Percentiles rank a stretch among this genome's conserved stretches.
These are phyloP conservation scores for Zapus hudsonius DNA, from an alignment of 2,113 vertebrate species.

Conservation along the genomic window DNA sequence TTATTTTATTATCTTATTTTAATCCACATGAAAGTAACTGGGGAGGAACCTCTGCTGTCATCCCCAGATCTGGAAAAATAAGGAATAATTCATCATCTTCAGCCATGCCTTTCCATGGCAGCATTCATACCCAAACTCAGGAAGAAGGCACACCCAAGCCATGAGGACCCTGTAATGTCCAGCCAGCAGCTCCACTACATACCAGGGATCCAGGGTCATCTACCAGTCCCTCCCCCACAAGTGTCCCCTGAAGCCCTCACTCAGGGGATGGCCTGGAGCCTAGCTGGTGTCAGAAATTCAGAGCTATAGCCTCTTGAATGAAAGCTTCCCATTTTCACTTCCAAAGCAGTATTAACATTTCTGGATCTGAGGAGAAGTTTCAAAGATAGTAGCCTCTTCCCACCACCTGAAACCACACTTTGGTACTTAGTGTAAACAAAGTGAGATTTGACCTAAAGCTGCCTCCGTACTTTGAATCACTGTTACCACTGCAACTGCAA, in stretches of 20 bases:
- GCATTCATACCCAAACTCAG: background rate
- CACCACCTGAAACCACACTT: background rate
- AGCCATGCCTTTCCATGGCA: background rate
- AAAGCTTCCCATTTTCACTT: background rate
- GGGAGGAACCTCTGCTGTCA: background rate
- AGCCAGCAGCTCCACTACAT: no score
- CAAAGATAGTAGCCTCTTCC: background rate
- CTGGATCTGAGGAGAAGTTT: background rate
- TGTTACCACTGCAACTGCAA: background rate
- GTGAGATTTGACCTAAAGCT: background rate
- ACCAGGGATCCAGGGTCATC: background rate
- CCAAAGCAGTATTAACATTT: background rate
- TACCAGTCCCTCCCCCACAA: accelerated
- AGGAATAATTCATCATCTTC: background rate
- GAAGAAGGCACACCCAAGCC: background rate
- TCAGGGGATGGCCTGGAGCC: background rate
- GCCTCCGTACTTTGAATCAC: background rate
- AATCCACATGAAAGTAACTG: background rate
- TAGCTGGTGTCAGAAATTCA: background rate
- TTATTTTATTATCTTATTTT: no score
- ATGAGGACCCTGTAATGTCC: no score
- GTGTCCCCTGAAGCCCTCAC: accelerated
- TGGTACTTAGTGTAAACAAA: background rate
- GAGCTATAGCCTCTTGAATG: background rate
- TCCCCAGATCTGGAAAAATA: background rate